Evolutionary conservation across 1,140 invertebrate genomes (phyloP).

Genomic region (Bombus polaris): DNA sequence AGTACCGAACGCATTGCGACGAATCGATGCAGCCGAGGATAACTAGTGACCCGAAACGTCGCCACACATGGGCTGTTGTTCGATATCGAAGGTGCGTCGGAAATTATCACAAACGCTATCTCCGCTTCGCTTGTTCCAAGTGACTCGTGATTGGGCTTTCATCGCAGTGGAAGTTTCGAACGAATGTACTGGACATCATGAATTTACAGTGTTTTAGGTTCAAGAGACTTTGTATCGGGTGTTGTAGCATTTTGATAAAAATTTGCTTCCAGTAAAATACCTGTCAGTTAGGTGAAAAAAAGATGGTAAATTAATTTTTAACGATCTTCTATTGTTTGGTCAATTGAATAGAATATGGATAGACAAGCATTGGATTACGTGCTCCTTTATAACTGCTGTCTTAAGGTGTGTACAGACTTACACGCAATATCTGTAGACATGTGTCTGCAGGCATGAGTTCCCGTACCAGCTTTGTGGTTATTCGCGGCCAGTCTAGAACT

Average conservation of each 20-base stretch:
- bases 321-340: too few relatives aligned
- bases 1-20: conserved; percentile 3
- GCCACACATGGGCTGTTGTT: neutral
- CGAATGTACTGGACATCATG: neutral
- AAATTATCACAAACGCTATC: neutral
- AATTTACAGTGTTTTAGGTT: neutral
- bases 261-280: too few relatives aligned
- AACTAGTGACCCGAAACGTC: neutral
- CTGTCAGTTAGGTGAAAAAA: too few relatives aligned
- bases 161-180: neutral
- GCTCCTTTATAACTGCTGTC: neutral
- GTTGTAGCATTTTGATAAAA: too few relatives aligned
- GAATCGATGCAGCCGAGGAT: conserved; percentile 1
- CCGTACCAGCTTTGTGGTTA: neutral
- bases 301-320: too few relatives aligned
- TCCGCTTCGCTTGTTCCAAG: neutral
- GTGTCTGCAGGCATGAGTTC: neutral
- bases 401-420: neutral
- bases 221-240: too few relatives aligned
- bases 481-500: neutral
- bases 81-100: conserved; percentile 2
- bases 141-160: neutral
- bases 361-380: too few relatives aligned
- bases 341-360: too few relatives aligned
- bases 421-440: neutral